Conservation (phyloP, 1,140 invertebrate genomes). For the Trichogramma pretiosum region DNA sequence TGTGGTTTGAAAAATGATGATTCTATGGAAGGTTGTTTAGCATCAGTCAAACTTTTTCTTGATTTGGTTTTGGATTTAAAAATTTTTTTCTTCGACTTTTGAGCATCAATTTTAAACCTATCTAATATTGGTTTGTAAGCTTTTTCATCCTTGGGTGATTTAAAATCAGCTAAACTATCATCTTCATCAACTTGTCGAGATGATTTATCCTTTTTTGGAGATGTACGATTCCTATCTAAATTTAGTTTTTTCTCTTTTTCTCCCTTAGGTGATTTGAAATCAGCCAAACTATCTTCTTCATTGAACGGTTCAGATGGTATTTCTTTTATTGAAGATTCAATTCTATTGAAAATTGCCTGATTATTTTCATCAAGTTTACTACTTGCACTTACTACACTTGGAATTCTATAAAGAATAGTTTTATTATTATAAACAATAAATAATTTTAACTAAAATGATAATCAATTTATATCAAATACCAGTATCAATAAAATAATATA, state of each 20-base stretch:
- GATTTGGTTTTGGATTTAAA: slow-evolving; percentile 6
- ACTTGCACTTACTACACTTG: background rate
- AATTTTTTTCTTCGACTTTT: slow-evolving; percentile 16
- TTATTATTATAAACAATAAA: background rate
- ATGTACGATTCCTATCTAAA: slow-evolving; percentile 25
- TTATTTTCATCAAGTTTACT: background rate
- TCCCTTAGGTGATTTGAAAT: slow-evolving; percentile 34
- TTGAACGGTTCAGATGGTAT: background rate
- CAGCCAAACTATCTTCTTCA: slow-evolving; percentile 12
- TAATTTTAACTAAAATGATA: background rate
- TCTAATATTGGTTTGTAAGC: slow-evolving; percentile 6
- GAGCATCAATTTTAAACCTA: slow-evolving; percentile 18
- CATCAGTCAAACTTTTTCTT: slow-evolving; percentile 1
- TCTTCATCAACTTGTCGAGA: slow-evolving; percentile 11
- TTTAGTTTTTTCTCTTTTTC: background rate
- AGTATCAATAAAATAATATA: too few relatives aligned
- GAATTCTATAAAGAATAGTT: background rate
- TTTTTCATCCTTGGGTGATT: slow-evolving; percentile 26
- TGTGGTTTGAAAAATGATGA: slow-evolving; percentile 36
- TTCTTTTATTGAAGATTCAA: slow-evolving; percentile 25
- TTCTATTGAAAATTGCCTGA: background rate
- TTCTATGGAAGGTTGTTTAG: slow-evolving; percentile 26
- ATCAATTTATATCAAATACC: too few relatives aligned
- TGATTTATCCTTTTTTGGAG: slow-evolving; percentile 21
- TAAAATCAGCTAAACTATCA: slow-evolving; percentile 35